Evolutionary conservation across 1,140 invertebrate genomes (phyloP), one percentile per base, ranked within the genome.

Genomic region (Drosophila mojavensis): DNA sequence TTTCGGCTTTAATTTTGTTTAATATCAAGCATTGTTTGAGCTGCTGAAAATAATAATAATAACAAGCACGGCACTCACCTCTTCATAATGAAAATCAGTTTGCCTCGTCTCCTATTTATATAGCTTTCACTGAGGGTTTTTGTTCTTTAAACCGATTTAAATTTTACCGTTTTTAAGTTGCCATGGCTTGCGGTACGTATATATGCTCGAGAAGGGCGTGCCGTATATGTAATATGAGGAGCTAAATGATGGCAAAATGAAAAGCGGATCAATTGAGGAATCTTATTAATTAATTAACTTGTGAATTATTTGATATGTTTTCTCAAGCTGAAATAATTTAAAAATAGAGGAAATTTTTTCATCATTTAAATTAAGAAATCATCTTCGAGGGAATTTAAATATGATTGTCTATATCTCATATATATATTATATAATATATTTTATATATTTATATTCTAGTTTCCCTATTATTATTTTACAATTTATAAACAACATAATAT

Each of bases 21-120:
- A 88, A 88, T 73, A 78, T 83, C 82, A 80, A 83, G 83, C 74
- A 79, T 80, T 88, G 79, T 77, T 88, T 80, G 88, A 88, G 83
- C 79, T 78, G 68, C 79, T 64, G 76, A 86, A 82, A 86, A 79
- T 61, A 88, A 45, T 45, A 88, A 45, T 45, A 45, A 74, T 64
- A 79, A 82, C 66, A 79, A 88, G 26, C 20, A 75, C 68, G 59
- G 13, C 47, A 26, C 60, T 59, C 75, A 51, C 61, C 50, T 71
- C 64, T 81, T 68, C 75, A 74, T 66, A 68, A 76, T 72, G 71
- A 62, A 47, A 81, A 30, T 60, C 70, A 63, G 75, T 70, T 70
- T 43, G 72, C 54, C 48, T 53, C 55, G 47, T 24, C 26, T 59
- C 26, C 45, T 58, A 41, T 70, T 43, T 51, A 64, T 64, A 28